Conservation (phyloP, 2,113 vertebrate genomes). For the Cervus canadensis region DNA sequence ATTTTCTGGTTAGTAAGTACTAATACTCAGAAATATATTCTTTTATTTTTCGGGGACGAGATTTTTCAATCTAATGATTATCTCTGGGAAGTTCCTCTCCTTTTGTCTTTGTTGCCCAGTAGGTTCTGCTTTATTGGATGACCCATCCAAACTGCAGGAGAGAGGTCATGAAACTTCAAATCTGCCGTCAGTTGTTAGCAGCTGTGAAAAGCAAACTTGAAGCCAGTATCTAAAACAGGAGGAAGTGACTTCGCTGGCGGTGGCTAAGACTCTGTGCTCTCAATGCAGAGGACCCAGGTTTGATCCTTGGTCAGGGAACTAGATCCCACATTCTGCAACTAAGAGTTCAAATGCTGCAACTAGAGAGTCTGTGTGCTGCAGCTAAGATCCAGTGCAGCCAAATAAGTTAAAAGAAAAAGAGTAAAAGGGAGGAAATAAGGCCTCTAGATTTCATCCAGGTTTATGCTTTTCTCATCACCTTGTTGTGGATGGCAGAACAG, state of each 20-base stretch:
- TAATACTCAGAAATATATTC: not conserved
- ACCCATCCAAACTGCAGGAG: not conserved
- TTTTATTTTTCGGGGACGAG: not conserved
- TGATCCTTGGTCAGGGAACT: not conserved
- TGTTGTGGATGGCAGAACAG: not conserved
- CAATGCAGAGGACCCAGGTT: not conserved
- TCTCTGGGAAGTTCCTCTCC: not conserved
- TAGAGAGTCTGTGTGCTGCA: not conserved
- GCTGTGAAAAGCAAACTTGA: not conserved
- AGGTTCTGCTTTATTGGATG: not conserved
- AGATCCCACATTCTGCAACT: not conserved
- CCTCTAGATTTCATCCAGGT: not conserved
- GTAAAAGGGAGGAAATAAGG: not conserved
- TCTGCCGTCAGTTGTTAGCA: not conserved
- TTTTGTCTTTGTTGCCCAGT: not conserved
- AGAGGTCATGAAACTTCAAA: constrained; percentile 5
- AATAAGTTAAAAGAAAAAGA: not conserved
- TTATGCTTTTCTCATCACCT: not conserved
- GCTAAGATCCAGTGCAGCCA: not conserved
- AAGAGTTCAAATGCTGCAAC: not conserved
- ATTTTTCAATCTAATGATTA: not conserved
- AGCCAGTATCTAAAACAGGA: not conserved
- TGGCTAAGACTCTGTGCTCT: not conserved
- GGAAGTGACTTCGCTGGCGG: not conserved
- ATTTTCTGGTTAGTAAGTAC: not conserved